These are phyloP conservation scores for Napeogenes sylphis DNA, from an alignment of 2,888 invertebrate species.

Conservation along the genomic window DNA sequence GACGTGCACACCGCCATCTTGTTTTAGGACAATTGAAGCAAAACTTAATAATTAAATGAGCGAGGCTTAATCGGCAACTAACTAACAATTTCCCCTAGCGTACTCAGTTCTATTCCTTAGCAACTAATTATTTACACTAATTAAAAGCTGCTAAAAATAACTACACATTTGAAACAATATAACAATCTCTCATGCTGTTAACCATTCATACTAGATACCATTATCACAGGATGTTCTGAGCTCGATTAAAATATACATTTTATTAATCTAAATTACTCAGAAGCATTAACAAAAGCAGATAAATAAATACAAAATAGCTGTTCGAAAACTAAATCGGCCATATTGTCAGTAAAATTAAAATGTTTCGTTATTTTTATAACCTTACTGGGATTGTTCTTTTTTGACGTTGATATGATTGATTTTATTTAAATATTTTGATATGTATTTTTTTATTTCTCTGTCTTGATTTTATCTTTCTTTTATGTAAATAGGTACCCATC, in stretches of 20 bases:
- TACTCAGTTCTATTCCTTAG: conserved; percentile 6
- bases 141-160: background rate
- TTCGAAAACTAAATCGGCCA: no score
- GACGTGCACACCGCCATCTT: background rate
- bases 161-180: conserved; percentile 1
- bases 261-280: conserved; percentile 1
- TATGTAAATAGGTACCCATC: no score
- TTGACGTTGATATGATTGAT: no score
- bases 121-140: conserved; percentile 19
- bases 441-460: no score
- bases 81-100: conserved; percentile 6
- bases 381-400: no score
- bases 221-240: conserved; percentile 68
- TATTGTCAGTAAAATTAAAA: no score
- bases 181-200: background rate
- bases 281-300: conserved; percentile 3
- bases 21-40: background rate
- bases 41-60: conserved; percentile 6
- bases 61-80: background rate
- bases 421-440: no score
- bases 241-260: conserved; percentile 32
- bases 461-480: no score
- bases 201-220: conserved; percentile 30
- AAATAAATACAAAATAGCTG: background rate
- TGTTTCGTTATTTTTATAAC: no score